Evolutionary conservation across 2,113 vertebrate genomes (phyloP), one percentile per base, ranked within the genome.

Genomic region (Pedionomus torquatus): DNA sequence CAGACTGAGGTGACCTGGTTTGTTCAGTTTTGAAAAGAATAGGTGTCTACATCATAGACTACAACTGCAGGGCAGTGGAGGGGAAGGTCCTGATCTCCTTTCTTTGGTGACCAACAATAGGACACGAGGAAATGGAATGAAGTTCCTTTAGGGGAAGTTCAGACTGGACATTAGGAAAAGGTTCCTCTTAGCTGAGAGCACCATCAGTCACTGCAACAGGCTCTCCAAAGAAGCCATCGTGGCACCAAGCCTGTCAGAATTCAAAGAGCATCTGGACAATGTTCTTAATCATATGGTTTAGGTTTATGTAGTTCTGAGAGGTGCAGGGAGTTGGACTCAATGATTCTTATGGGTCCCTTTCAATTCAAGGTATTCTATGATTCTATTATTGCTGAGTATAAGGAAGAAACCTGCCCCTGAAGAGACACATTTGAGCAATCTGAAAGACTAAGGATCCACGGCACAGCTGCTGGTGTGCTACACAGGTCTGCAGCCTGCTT

Each of bases 381-480:
- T 65, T 41, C 39, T 65, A 21, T 43, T 6, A 43, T 7, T 0
- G 0, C 4, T 48, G 24, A 60, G 14, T 0, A 0, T 4, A 58
- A 76, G 31, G 4, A 48, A 46, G 37, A 76, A 17, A 13, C 0
- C 9, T 25, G 7, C 3, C 2, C 1, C 1, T 44, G 43, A 55
- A 69, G 54, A 82, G 17, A 4, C 26, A 72, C 26, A 46, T 83
- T 43, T 77, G 30, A 65, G 8, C 37, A 58, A 49, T 20, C 28
- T 74, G 54, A 66, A 89, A 46, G 64, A 11, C 12, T 48, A 33
- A 48, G 58, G 12, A 83, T 18, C 15, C 64, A 17, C 1, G 2
- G 20, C 39, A 51, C 0, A 1, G 20, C 2, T 85, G 16, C 46
- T 70, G 55, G 20, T 0, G 0, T n/a, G 23, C 13, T 55, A 11